A percentile compares a stretch with the other conserved stretches of the same genome.
Conservation (phyloP, 2,113 vertebrate genomes). For the Apodemus speciosus region DNA sequence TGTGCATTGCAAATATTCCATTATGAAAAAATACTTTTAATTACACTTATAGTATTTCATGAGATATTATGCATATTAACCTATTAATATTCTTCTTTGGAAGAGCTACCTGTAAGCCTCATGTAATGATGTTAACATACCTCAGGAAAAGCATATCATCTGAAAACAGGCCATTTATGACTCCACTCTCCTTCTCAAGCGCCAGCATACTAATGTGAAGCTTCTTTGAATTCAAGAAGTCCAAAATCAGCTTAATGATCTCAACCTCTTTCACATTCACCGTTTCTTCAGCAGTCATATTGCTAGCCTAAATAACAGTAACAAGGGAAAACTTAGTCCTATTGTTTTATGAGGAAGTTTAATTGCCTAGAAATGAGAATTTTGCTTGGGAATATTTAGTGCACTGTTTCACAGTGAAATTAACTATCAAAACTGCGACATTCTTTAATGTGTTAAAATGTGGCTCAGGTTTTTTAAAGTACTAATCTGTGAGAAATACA, state of each 20-base stretch:
- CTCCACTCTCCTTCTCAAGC: conserved; percentile 96
- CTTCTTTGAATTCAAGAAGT: conserved; percentile 96
- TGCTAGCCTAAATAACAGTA: conserved; percentile 83
- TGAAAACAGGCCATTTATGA: conserved; percentile 98
- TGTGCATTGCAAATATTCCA: conserved; percentile 30
- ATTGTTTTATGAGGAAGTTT: conserved; percentile 36
- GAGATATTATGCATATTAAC: not conserved
- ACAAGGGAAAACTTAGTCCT: conserved; percentile 39
- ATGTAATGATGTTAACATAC: conserved; percentile 81
- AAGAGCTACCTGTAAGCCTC: conserved; percentile 23
- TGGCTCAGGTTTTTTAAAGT: not conserved
- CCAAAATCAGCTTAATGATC: conserved; percentile 97
- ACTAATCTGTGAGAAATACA: conserved; percentile 23
- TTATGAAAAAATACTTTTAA: conserved; percentile 22
- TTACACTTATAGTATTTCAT: not conserved
- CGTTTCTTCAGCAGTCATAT: conserved; percentile 97
- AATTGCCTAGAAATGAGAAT: conserved; percentile 17
- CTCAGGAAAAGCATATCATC: conserved; percentile 99
- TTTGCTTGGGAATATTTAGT: conserved; percentile 31
- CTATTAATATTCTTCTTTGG: conserved; percentile 2
- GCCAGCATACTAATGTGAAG: conserved; percentile 99
- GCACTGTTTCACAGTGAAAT: not conserved
- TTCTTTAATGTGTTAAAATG: not conserved
- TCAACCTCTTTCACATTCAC: conserved; percentile 98
- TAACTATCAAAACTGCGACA: conserved; percentile 21